These are phyloP conservation scores for Gavia stellata DNA, from an alignment of 2,113 vertebrate genomes.

Conservation along the genomic window DNA sequence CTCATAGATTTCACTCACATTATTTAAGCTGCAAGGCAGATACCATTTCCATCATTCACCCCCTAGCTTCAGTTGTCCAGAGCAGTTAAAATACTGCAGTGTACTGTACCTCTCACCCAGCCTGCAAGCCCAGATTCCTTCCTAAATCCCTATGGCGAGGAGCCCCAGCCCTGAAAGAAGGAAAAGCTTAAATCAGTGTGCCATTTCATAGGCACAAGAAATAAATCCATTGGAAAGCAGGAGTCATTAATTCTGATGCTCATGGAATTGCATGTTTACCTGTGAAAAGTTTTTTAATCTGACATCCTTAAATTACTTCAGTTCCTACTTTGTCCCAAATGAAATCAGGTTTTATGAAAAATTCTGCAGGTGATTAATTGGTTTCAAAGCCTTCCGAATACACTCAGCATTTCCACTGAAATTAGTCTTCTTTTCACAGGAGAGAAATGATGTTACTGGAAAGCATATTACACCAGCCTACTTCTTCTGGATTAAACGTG, in stretches of 20 bases:
- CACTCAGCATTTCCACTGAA: conserved; percentile 29
- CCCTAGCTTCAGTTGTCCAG: background rate
- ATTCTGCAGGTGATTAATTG: conserved; percentile 55
- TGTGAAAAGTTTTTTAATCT: conserved; percentile 55
- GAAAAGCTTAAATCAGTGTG: background rate
- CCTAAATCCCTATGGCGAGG: background rate
- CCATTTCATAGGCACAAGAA: background rate
- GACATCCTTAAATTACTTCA: conserved; percentile 52
- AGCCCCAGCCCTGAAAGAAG: background rate
- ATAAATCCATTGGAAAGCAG: background rate
- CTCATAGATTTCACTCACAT: background rate
- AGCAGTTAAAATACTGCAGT: background rate
- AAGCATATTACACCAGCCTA: conserved; percentile 12
- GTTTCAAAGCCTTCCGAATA: conserved; percentile 35
- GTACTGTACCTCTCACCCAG: background rate
- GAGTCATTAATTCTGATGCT: conserved; percentile 37
- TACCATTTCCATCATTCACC: background rate
- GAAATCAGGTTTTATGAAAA: conserved; percentile 49
- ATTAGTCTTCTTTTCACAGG: conserved; percentile 42
- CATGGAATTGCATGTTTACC: conserved; percentile 38
- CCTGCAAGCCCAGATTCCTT: background rate
- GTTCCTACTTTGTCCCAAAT: conserved; percentile 45
- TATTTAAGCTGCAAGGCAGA: background rate
- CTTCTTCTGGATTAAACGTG: conserved; percentile 29
- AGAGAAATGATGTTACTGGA: conserved; percentile 54